Conservation (phyloP, 1,140 invertebrate species). For the Lethrus apterus region DNA sequence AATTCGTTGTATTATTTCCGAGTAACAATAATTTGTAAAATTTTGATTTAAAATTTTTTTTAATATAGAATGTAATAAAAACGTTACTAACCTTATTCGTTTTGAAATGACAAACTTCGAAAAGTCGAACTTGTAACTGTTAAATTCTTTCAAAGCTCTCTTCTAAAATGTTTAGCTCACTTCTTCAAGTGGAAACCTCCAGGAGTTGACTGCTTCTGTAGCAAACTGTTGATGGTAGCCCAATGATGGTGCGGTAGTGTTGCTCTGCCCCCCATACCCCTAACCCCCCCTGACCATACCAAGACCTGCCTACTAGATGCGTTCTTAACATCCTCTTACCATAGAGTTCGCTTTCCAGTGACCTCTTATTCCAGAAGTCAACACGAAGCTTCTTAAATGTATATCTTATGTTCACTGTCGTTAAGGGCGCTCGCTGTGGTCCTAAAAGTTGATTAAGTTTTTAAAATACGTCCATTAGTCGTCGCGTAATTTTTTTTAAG, state of each 20-base stretch:
- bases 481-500: too few relatives aligned
- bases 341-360: constrained; percentile 24
- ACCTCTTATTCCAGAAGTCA: constrained; percentile 24
- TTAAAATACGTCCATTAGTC: constrained; percentile 16
- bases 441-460: constrained; percentile 27
- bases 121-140: constrained; percentile 11
- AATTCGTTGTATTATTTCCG: too few relatives aligned
- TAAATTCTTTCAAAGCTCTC: constrained; percentile 14
- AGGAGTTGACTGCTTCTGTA: constrained; percentile 33
- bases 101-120: not conserved
- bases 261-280: constrained; percentile 26
- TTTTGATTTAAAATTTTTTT: too few relatives aligned
- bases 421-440: constrained; percentile 5
- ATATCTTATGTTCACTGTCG: constrained; percentile 7
- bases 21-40: too few relatives aligned
- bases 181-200: constrained; percentile 13
- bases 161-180: constrained; percentile 17
- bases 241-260: constrained; percentile 37
- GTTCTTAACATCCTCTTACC: constrained; percentile 20
- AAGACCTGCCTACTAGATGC: constrained; percentile 28
- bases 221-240: constrained; percentile 38
- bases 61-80: constrained; percentile 7
- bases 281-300: constrained; percentile 20
- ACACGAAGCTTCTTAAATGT: constrained; percentile 10
- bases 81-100: not conserved